Evolutionary conservation across 2,797 vertebrate genomes (phyloP), one percentile per base, ranked within the genome.

Genomic region (Tiaroga cobitis): DNA sequence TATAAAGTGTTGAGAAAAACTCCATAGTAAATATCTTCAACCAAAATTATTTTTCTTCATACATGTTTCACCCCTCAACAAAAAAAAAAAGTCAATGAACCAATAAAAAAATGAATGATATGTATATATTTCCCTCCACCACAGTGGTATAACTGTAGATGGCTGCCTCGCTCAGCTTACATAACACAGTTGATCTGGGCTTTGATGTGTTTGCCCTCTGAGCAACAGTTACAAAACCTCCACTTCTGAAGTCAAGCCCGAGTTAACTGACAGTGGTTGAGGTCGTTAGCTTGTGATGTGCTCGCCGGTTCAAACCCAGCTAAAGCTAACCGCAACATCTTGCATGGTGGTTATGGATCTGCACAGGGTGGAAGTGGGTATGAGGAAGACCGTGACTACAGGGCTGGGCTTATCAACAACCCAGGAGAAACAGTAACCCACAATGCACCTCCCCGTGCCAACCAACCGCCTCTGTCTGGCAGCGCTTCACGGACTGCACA

Each of bases 241-340:
- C 54, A 86, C 81, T 51, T 86, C 67, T 69, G 76, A 79, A 82
- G 87, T 59, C 72, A 86, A 84, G 84, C 82, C 63, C 39, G 54
- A 85, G 88, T 84, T 83, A 92, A 92, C 92, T 90, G 92, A 85
- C 90, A 90, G 91, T 69, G 92, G 92, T 92, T 88, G 88, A 86
- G 86, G 83, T 89, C 88, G 91, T 90, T 91, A 81, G 85, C 79
- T 80, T 75, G 80, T 84, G 82, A 88, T 72, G 86, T 80, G 59
- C 56, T 29, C 46, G 84, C 82, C 83, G 88, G 87, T 89, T 91
- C 87, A 69, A 82, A 69, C 73, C 78, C 81, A 67, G 85, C 85
- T 77, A 19, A 79, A 77, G 68, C 72, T 80, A 80, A 92, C 91
- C 91, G 70, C 90, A 91, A 88, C 88, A 87, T 89, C 88, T 91